Base-by-base conservation (phyloP, 2,888 invertebrate genomes). In the Pseudococcus longispinus region DNA sequence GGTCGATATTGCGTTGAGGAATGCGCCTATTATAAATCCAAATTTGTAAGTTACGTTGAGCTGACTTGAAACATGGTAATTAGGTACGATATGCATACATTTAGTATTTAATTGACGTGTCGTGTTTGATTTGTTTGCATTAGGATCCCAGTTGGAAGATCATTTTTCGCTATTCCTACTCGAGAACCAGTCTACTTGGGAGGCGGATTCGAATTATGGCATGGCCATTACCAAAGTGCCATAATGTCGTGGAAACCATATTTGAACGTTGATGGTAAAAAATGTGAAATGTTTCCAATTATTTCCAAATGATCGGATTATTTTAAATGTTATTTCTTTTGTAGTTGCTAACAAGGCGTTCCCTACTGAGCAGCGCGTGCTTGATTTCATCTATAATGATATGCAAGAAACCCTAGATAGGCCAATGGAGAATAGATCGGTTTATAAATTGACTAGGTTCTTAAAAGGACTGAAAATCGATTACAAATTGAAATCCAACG, bases 151-250 rank as follows among this genome's bases (percentile, higher is more conserved):
- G 84, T 82, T 18, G 85, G 87, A 60, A 42, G 83, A 85, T 84
- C 82, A 46, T 87, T 18, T 26, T 87, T 83, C 29, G 11, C 60
- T 18, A 37, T 51, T 6, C 87, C 87, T 8, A 37, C 18, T 1
- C 26, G 15, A 4, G 6, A 0, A 0, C 60, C 60, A 5, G 15
- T 11, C 3, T 18, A n/a, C 90, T 92, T 99, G 9, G 94, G 95
- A 0, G 95, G 94, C 83, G 97, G 98, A 0, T 92, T 96, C 89
- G 96, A 98, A 90, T 94, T 98, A 90, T 98, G 98, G 95, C 94
- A 95, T 88, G 99, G 99, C 6, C 93, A 97, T 90, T 99, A 96
- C 91, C 98, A 98, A 91, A 96, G 96, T 29, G 96, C 97, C 0
- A 93, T 97, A 88, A 94, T 98, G 85, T 97, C 97, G 13, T 96